phyloP scores from a whole-genome alignment of 2,888 invertebrate genomes.

The Sinotaia quadrata region DNA sequence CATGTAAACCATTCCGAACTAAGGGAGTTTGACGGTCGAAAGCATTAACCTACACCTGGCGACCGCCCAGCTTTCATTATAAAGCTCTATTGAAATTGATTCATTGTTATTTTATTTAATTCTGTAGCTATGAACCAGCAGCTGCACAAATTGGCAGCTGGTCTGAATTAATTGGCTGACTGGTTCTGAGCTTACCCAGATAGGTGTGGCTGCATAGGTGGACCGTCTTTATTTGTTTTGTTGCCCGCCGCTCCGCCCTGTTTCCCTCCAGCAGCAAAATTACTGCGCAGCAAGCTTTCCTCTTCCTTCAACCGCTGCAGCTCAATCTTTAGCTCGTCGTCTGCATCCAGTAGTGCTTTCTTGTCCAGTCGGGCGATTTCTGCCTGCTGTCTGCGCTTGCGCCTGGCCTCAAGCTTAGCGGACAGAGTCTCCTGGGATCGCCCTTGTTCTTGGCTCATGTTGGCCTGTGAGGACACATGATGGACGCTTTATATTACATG shows the following conservation, averaged over 20 bases:
- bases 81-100: too few species aligned
- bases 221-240: neutral
- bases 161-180: too few species aligned
- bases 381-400: conserved; percentile 52
- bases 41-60: too few species aligned
- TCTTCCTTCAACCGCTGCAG: conserved; percentile 47
- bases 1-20: too few species aligned
- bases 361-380: conserved; percentile 57
- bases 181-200: too few species aligned
- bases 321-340: conserved; percentile 45
- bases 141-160: too few species aligned
- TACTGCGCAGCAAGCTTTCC: conserved; percentile 16
- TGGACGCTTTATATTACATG: too few species aligned
- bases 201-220: neutral
- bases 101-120: too few species aligned
- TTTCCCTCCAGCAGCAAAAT: conserved; percentile 24
- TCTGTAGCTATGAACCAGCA: too few species aligned
- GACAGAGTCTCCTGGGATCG: conserved; percentile 48
- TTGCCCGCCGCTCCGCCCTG: conserved; percentile 29
- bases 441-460: conserved; percentile 47
- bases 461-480: too few species aligned
- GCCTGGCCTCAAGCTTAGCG: conserved; percentile 62
- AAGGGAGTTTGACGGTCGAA: too few species aligned
- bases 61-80: too few species aligned
- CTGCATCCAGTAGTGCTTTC: conserved; percentile 51